phyloP scores from a whole-genome alignment of 2,113 vertebrate genomes.

The Aspidoscelis tigris region DNA sequence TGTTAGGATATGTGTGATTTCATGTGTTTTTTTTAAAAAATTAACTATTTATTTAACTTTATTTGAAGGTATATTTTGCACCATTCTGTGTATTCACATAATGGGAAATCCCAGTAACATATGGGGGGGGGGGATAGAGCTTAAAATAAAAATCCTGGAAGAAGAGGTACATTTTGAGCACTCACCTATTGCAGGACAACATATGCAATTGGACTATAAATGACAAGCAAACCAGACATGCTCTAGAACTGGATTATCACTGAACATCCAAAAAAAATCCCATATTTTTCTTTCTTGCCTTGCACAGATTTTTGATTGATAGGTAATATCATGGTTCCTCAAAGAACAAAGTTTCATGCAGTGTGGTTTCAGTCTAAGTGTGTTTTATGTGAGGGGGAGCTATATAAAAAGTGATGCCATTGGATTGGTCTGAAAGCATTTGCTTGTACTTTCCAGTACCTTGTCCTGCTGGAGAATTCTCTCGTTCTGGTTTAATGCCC shows the following conservation, averaged over 20 bases:
- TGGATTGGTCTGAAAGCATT: not conserved
- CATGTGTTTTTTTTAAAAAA: no score
- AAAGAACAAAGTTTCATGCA: not conserved
- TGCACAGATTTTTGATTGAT: no score
- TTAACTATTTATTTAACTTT: no score
- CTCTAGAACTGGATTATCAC: not conserved
- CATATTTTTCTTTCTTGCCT: not conserved
- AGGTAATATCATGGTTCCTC: no score
- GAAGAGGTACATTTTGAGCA: no score
- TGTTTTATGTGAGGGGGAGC: not conserved
- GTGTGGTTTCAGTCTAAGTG: not conserved
- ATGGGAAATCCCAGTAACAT: no score
- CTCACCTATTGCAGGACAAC: no score
- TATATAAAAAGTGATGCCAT: not conserved
- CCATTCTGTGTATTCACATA: no score
- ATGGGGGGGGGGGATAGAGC: not conserved
- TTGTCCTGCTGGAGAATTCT: slow-evolving; percentile 91
- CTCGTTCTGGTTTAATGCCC: slow-evolving; percentile 92
- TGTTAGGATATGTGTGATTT: no score
- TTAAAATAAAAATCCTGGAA: no score
- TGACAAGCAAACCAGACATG: no score
- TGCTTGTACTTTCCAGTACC: slow-evolving; percentile 80
- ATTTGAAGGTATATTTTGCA: not conserved
- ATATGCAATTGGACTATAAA: no score
- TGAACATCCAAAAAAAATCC: not conserved